These are phyloP conservation scores for Grammomys surdaster DNA, from an alignment of 2,113 vertebrate genomes.

Conservation along the genomic window DNA sequence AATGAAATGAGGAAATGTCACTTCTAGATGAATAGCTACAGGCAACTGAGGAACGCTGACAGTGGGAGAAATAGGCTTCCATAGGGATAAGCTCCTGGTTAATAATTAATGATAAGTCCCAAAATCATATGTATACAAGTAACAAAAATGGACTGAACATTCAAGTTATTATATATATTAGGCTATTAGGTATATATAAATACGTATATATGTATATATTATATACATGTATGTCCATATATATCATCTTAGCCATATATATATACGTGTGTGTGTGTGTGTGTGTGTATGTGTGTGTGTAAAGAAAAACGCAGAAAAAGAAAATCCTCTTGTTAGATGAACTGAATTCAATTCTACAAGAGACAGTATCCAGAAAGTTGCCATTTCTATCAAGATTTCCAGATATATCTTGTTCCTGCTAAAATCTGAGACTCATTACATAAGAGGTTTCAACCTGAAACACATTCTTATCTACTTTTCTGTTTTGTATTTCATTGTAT, in stretches of 20 bases:
- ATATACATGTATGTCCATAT: neutral
- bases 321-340: slow-evolving; percentile 50
- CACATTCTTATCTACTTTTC: neutral
- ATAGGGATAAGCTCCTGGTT: neutral
- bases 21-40: neutral
- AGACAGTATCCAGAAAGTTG: neutral
- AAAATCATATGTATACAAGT: neutral
- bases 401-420: neutral
- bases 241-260: no score
- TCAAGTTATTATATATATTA: no score
- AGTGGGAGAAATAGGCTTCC: neutral
- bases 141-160: neutral
- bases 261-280: neutral
- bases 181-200: neutral
- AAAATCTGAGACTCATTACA: neutral
- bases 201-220: neutral
- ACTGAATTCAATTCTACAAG: neutral
- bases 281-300: neutral
- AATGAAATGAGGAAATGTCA: neutral
- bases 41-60: neutral
- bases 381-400: neutral
- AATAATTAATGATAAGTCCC: neutral
- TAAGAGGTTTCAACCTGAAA: neutral
- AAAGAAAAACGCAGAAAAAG: neutral
- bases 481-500: neutral